Evolutionary conservation across 2,888 invertebrate species (phyloP).

Genomic region (Neoscelio sp.): DNA sequence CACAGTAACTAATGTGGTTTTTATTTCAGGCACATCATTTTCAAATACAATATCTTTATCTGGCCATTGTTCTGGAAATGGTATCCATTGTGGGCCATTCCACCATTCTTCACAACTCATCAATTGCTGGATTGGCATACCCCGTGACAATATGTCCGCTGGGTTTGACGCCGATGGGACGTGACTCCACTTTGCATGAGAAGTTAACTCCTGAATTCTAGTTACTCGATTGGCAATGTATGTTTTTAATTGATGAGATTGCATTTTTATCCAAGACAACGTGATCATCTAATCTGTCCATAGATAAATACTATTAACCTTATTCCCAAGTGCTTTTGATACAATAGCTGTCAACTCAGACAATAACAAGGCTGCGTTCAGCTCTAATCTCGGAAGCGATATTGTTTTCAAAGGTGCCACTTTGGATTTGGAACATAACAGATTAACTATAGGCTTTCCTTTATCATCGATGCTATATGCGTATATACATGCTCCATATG

Average conservation of each 20-base stretch:
- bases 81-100: slow-evolving; percentile 65
- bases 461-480: slow-evolving; percentile 9
- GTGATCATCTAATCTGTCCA: slow-evolving; percentile 56
- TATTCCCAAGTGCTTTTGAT: slow-evolving; percentile 9
- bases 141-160: slow-evolving; percentile 40
- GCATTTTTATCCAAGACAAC: slow-evolving; percentile 44
- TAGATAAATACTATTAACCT: slow-evolving; percentile 9
- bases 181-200: background rate
- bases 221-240: slow-evolving; percentile 47
- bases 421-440: slow-evolving; percentile 60
- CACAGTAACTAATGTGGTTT: background rate
- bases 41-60: background rate
- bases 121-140: slow-evolving; percentile 20
- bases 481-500: slow-evolving; percentile 71
- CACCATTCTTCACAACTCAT: slow-evolving; percentile 59
- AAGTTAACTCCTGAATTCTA: slow-evolving; percentile 9
- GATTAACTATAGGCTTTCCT: background rate
- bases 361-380: slow-evolving; percentile 60
- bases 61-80: slow-evolving; percentile 1
- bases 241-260: slow-evolving; percentile 19
- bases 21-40: slow-evolving; percentile 14
- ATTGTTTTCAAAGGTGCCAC: slow-evolving; percentile 63
- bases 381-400: slow-evolving; percentile 58
- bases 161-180: slow-evolving; percentile 30
- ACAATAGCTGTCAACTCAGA: slow-evolving; percentile 36